Evolutionary conservation across 1,140 invertebrate species (phyloP).

Genomic region (Nasonia vitripennis): DNA sequence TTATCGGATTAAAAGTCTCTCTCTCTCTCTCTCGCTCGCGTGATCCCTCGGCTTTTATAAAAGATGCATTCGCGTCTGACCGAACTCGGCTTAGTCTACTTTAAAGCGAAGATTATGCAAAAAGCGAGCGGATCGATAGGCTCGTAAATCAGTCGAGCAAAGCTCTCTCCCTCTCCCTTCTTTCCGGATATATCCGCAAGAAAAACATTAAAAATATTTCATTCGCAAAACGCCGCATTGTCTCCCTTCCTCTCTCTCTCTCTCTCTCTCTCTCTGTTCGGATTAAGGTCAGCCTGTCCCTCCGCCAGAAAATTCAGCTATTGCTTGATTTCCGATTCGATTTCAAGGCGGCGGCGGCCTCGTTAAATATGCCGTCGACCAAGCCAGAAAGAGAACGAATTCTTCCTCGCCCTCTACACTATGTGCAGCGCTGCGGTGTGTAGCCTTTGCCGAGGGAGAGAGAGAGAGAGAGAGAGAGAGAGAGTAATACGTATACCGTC

Average conservation of each 20-base stretch:
- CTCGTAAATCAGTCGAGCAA: not conserved
- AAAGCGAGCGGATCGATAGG: not conserved
- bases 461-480: not conserved
- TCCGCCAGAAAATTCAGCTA: not conserved
- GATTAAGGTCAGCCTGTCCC: constrained; percentile 14
- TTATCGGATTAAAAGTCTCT: not conserved
- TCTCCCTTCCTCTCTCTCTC: not conserved
- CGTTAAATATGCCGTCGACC: not conserved
- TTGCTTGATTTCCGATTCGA: constrained; percentile 16
- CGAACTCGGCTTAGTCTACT: not conserved
- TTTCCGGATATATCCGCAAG: not conserved
- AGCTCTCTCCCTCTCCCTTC: not conserved
- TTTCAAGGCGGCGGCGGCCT: not conserved
- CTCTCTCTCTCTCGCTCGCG: too few relatives aligned
- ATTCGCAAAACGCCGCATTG: constrained; percentile 33
- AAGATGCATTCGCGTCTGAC: not conserved
- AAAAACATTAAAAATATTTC: constrained; percentile 33
- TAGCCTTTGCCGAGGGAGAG: not conserved
- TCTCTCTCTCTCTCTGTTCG: not conserved
- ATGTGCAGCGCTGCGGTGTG: not conserved
- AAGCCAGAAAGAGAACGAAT: not conserved
- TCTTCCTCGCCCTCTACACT: not conserved
- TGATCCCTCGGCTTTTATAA: too few relatives aligned
- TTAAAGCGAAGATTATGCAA: not conserved
- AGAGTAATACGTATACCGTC: not conserved